phyloP scores from a whole-genome alignment of 2,797 vertebrate species.

The Fringilla coelebs region DNA sequence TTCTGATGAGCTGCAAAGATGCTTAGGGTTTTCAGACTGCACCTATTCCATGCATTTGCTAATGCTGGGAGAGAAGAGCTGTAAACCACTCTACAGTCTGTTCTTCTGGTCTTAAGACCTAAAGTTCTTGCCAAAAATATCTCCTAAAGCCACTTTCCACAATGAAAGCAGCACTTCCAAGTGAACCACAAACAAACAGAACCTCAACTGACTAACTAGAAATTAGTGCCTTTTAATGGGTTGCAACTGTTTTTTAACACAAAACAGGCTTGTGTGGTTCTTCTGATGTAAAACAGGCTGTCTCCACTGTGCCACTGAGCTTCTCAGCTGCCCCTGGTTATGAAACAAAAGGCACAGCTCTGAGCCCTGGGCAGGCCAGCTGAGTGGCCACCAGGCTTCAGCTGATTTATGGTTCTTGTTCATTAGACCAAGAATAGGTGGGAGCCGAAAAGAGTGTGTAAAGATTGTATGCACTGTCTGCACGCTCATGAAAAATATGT shows the following conservation, averaged over 20 bases:
- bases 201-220: accelerated
- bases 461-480: accelerated
- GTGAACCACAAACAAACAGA: accelerated
- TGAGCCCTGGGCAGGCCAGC: not conserved
- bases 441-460: not conserved
- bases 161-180: accelerated
- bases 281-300: not conserved
- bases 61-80: not conserved
- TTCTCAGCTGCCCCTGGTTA: not conserved
- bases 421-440: not conserved
- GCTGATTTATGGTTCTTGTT: not conserved
- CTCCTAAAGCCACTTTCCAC: not conserved
- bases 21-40: not conserved
- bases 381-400: not conserved
- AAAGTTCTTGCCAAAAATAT: not conserved
- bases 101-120: not conserved
- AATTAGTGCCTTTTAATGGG: not conserved
- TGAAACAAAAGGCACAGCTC: not conserved
- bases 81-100: not conserved
- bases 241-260: not conserved
- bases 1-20: not conserved
- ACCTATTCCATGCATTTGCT: not conserved
- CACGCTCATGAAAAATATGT: not conserved
- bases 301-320: not conserved
- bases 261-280: not conserved